Percentiles rank a stretch among this genome's conserved stretches.
These are phyloP conservation scores for Idris sp. DNA, from an alignment of 1,140 invertebrate species.

Conservation along the genomic window DNA sequence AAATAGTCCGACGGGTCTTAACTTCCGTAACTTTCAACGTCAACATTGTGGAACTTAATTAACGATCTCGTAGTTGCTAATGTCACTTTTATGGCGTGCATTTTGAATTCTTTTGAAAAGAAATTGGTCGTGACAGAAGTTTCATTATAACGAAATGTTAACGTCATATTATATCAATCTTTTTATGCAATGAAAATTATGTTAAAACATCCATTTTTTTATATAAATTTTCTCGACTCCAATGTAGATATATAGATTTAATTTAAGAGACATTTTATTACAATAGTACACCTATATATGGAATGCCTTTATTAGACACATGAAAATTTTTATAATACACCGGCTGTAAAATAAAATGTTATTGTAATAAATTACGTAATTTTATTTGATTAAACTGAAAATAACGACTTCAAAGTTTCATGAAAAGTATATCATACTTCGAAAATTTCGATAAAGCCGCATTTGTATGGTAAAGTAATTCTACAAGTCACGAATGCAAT, in stretches of 20 bases:
- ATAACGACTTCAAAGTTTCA: background rate
- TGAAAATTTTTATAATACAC: too few species aligned
- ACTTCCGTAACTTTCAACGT: conserved; percentile 36
- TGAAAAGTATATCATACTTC: too few species aligned
- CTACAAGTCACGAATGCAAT: conserved; percentile 26
- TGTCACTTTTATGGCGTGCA: conserved; percentile 8
- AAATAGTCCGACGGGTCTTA: conserved; percentile 27
- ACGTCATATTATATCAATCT: conserved; percentile 1
- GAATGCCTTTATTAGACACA: too few species aligned
- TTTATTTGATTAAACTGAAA: too few species aligned
- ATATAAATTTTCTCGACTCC: too few species aligned
- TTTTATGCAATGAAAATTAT: background rate
- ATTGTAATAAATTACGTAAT: too few species aligned
- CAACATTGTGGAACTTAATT: conserved; percentile 46
- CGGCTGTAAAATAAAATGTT: too few species aligned
- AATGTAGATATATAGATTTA: too few species aligned
- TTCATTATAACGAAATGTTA: conserved; percentile 19
- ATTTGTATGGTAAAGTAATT: conserved; percentile 30
- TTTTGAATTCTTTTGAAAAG: conserved; percentile 23
- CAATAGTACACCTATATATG: too few species aligned
- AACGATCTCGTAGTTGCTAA: conserved; percentile 23
- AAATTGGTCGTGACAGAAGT: conserved; percentile 17
- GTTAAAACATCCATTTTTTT: too few species aligned
- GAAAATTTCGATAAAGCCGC: too few species aligned
- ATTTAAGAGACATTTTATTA: too few species aligned